These are phyloP conservation scores for Sander lucioperca DNA, from an alignment of 2,113 vertebrate genomes.

Conservation along the genomic window DNA sequence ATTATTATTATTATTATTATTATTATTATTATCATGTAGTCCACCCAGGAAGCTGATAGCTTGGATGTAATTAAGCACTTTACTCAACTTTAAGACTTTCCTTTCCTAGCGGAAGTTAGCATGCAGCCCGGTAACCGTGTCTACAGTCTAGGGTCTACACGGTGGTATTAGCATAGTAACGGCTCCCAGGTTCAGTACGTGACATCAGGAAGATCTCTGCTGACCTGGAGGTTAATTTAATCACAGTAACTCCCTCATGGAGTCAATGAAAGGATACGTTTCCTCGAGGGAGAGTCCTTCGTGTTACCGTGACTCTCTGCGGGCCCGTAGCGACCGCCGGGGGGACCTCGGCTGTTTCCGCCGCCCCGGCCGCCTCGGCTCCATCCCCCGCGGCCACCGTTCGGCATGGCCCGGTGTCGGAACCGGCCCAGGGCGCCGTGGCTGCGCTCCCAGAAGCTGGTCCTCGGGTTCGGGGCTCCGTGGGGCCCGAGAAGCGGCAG, in stretches of 20 bases:
- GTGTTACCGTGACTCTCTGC: slow-evolving; percentile 79
- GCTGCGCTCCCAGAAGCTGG: slow-evolving; percentile 96
- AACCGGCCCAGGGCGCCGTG: slow-evolving; percentile 91
- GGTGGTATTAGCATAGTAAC: no score
- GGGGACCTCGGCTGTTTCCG: slow-evolving; percentile 73
- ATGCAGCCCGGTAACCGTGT: no score
- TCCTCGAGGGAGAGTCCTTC: slow-evolving; percentile 88
- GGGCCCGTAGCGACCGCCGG: slow-evolving; percentile 69
- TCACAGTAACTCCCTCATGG: not conserved
- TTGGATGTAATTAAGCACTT: no score
- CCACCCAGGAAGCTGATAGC: no score
- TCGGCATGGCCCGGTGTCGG: slow-evolving; percentile 88
- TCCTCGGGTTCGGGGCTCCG: slow-evolving; percentile 85
- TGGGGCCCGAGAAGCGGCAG: slow-evolving; percentile 63
- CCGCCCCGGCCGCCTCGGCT: slow-evolving; percentile 75
- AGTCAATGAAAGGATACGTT: slow-evolving; percentile 91
- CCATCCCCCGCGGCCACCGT: slow-evolving; percentile 86
- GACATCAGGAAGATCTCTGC: no score
- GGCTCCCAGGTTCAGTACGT: no score
- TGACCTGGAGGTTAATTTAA: not conserved
- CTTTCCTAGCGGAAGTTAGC: no score
- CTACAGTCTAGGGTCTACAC: no score
- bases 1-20: no score
- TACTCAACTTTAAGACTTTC: no score
- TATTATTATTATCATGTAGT: no score